Evolutionary conservation across 2,797 vertebrate genomes (phyloP).

Genomic region (Podarcis siculus): DNA sequence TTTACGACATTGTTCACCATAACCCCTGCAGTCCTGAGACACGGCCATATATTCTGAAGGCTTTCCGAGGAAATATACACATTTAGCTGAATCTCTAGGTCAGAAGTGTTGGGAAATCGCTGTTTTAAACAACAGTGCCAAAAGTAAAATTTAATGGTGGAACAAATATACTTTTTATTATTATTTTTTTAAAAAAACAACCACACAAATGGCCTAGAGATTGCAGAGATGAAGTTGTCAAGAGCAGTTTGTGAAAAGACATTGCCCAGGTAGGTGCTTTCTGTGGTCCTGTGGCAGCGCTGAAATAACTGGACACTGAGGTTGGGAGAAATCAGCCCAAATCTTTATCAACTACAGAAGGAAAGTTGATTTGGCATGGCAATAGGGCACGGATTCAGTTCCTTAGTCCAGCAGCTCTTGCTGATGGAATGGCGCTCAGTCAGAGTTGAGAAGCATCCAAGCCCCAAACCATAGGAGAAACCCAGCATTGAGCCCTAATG

Average conservation of each 20-base stretch:
- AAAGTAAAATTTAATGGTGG: conserved; percentile 63
- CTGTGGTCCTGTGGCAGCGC: too few relatives aligned
- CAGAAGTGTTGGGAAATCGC: conserved; percentile 56
- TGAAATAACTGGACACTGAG: too few relatives aligned
- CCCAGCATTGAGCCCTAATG: too few relatives aligned
- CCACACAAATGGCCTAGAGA: conserved; percentile 63
- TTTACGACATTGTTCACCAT: conserved; percentile 7
- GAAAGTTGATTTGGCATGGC: too few relatives aligned
- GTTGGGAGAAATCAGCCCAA: too few relatives aligned
- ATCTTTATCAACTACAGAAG: too few relatives aligned
- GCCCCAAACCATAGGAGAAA: too few relatives aligned
- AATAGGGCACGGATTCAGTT: too few relatives aligned
- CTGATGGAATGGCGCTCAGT: too few relatives aligned
- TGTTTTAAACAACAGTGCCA: conserved; percentile 52
- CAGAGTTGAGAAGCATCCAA: too few relatives aligned
- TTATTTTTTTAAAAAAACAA: conserved; percentile 36
- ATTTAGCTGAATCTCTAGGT: conserved; percentile 64
- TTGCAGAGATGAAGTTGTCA: conserved; percentile 21
- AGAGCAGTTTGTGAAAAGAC: conserved; percentile 47
- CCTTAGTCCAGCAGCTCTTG: too few relatives aligned
- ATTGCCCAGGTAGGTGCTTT: too few relatives aligned
- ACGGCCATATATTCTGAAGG: conserved; percentile 33
- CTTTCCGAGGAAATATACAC: conserved; percentile 53
- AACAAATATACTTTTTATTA: neutral
- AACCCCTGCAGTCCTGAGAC: conserved; percentile 23